phyloP scores from a whole-genome alignment of 2,797 vertebrate genomes.

The Arremon aurantiirostris region DNA sequence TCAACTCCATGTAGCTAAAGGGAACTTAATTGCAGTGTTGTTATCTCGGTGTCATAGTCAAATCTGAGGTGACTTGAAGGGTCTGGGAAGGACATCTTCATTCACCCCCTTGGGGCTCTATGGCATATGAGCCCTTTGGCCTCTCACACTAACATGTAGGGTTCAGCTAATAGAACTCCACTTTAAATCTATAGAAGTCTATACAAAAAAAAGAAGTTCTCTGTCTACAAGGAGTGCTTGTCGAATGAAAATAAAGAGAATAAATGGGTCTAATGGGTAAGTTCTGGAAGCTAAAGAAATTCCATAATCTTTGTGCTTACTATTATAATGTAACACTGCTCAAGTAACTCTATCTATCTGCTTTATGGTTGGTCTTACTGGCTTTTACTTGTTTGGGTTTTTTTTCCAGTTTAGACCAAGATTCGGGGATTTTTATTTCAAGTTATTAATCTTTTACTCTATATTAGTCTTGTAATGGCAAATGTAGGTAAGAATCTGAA shows the following conservation, averaged over 20 bases:
- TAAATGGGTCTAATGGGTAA: not conserved
- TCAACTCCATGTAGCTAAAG: not conserved
- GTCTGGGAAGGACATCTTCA: not conserved
- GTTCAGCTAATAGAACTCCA: not conserved
- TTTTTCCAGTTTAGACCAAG: not conserved
- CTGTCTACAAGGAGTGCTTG: not conserved
- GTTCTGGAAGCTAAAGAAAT: not conserved
- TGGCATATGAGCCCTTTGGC: not conserved
- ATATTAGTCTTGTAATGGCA: not conserved
- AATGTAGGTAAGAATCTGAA: not conserved
- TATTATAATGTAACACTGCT: not conserved
- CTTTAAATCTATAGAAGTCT: not conserved
- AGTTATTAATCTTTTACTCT: not conserved
- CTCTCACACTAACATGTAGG: accelerated
- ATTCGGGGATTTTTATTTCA: not conserved
- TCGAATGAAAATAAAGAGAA: not conserved
- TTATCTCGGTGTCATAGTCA: not conserved
- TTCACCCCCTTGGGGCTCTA: accelerated
- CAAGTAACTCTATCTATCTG: not conserved
- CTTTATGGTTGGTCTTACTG: not conserved
- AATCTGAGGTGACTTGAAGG: not conserved
- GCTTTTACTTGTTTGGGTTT: not conserved
- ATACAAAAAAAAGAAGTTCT: not conserved
- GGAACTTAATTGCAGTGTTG: not conserved
- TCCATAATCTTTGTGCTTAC: not conserved